Evolutionary conservation across 1,140 invertebrate genomes (phyloP), one percentile per base, ranked within the genome.

Genomic region (Drosophila funebris): DNA sequence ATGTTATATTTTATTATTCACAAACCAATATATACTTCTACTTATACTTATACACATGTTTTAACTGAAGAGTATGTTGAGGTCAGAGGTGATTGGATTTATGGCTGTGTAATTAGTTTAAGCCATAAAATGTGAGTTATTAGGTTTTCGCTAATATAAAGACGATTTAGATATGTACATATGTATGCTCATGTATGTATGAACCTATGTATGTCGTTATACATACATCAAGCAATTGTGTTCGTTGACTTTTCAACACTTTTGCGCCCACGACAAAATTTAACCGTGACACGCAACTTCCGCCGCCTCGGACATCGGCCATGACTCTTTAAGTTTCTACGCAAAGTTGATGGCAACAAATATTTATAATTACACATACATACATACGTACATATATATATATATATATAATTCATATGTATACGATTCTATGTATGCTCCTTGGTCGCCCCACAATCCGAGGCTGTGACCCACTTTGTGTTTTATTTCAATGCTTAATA

Each of bases 401-500:
- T 13, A 61, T 16, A 7, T 48, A 13, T 3, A 33, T 56, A 58
- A 29, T 63, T 52, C 58, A 52, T 58, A 22, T 31, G 24, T 44
- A 33, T 46, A 33, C 53, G 37, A 37, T 57, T 61, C 60, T 52
- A 52, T 52, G 48, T 52, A 52, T 36, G 33, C 3, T 36, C 13
- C 33, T 53, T 53, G 36, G 44, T 29, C 27, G 16, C 48, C 33
- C 66, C 77, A 58, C 73, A 66, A 81, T 54, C 77, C 76, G 74
- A 87, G 81, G 68, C 68, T 76, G 64, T 88, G 78, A 88, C 83
- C 83, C 78, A 88, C 72, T 88, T 88, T 70, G 68, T 39, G 76
- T 78, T 88, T 76, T 87, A 74, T 73, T 87, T 78, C 77, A 82
- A 76, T 79, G 72, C 72, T 87, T 87, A 83, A 82, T 82, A 87